Evolutionary conservation across 2,888 invertebrate species (phyloP).

Genomic region (Agonopterix subpropinquella): DNA sequence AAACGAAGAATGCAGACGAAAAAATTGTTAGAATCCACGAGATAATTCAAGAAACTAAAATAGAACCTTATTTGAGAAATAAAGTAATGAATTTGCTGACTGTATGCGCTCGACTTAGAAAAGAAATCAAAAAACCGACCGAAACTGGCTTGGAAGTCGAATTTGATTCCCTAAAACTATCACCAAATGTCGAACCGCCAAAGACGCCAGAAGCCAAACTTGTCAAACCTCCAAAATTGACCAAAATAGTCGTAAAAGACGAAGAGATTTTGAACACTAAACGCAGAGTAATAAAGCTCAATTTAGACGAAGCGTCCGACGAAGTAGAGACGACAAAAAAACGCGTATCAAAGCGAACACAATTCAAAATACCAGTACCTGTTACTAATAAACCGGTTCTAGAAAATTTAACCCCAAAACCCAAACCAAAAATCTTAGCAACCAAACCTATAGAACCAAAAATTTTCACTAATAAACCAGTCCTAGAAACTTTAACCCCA

Average conservation of each 20-base stretch:
- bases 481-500: constrained; percentile 45
- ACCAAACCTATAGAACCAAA: constrained; percentile 10
- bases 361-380: constrained; percentile 54
- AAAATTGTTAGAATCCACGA: constrained; percentile 44
- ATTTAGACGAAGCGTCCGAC: constrained; percentile 37
- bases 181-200: constrained; percentile 20
- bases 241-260: constrained; percentile 31
- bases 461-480: constrained; percentile 33
- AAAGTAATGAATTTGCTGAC: constrained; percentile 48
- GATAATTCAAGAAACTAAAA: constrained; percentile 23
- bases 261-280: constrained; percentile 50
- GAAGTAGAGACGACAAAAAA: constrained; percentile 23
- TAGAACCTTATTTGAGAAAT: constrained; percentile 30
- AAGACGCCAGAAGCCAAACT: constrained; percentile 41
- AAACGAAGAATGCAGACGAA: constrained; percentile 35
- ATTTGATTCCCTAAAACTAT: constrained; percentile 35
- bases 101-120: constrained; percentile 34
- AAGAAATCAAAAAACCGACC: constrained; percentile 15
- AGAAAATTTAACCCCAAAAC: constrained; percentile 45
- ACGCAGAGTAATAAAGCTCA: constrained; percentile 41
- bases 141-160: constrained; percentile 27
- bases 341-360: constrained; percentile 15
- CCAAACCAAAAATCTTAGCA: constrained; percentile 26
- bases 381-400: constrained; percentile 32
- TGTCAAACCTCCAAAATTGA: constrained; percentile 18